A percentile compares a stretch with the other conserved stretches of the same genome.
These are phyloP conservation scores for Clusia tigrina DNA, from an alignment of 2,888 invertebrate species.

Conservation along the genomic window DNA sequence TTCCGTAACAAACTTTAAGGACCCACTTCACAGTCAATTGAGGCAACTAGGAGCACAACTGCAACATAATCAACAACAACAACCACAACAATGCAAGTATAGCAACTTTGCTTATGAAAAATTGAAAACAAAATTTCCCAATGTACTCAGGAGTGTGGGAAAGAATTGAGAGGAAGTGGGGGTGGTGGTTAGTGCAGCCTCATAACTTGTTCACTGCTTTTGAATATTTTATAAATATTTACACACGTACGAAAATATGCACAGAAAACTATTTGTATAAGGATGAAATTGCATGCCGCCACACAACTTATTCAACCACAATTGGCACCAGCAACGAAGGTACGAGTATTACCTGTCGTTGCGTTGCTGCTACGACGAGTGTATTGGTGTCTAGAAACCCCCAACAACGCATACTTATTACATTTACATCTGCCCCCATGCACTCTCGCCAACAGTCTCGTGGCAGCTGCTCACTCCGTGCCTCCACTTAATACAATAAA, in stretches of 20 bases:
- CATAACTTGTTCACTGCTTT: too few relatives aligned
- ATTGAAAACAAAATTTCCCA: too few relatives aligned
- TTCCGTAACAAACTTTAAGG: too few relatives aligned
- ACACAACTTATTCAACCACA: slow-evolving; percentile 19
- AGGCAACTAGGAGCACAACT: too few relatives aligned
- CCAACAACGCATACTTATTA: not conserved
- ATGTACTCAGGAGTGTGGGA: too few relatives aligned
- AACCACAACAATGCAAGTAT: too few relatives aligned
- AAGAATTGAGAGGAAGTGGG: too few relatives aligned
- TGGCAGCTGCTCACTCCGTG: not conserved
- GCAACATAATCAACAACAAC: too few relatives aligned
- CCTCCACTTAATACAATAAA: not conserved
- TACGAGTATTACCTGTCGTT: not conserved
- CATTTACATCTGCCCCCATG: too few relatives aligned
- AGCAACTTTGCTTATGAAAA: too few relatives aligned
- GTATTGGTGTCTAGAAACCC: not conserved
- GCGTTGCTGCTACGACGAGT: slow-evolving; percentile 16
- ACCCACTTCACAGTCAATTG: too few relatives aligned
- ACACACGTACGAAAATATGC: slow-evolving; percentile 30
- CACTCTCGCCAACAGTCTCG: not conserved
- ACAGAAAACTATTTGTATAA: slow-evolving; percentile 13
- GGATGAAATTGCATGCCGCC: slow-evolving; percentile 19
- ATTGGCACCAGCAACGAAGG: not conserved
- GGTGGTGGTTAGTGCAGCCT: too few relatives aligned
- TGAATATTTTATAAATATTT: slow-evolving; percentile 24